Conservation (phyloP, 2,113 vertebrate species). For the Bufo gargarizans region DNA sequence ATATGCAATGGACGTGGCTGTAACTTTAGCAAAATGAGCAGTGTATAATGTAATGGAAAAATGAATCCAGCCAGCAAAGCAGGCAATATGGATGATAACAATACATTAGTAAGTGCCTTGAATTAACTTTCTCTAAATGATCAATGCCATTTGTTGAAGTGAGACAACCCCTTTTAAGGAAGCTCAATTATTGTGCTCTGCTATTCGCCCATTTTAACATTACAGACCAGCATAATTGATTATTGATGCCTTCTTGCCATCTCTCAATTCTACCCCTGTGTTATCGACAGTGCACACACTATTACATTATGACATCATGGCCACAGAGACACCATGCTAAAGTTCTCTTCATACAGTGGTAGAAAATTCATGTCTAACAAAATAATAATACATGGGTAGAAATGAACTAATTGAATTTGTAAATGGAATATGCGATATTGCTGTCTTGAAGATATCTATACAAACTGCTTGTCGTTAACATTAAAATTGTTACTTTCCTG, state of each 20-base stretch:
- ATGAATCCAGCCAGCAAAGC: too few species aligned
- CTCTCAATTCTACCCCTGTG: not conserved
- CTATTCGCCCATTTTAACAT: not conserved
- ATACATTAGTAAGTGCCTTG: too few species aligned
- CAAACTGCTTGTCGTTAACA: slow-evolving; percentile 23
- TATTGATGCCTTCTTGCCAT: not conserved
- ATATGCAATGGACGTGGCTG: too few species aligned
- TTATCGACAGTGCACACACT: slow-evolving; percentile 26
- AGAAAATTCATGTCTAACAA: slow-evolving; percentile 25
- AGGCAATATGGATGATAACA: too few species aligned
- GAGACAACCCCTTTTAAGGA: not conserved
- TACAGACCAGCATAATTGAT: not conserved
- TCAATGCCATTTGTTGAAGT: too few species aligned
- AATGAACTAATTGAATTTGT: slow-evolving; percentile 22
- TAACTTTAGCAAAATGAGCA: too few species aligned
- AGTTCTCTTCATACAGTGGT: slow-evolving; percentile 14
- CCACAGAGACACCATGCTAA: slow-evolving; percentile 17
- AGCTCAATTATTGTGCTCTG: slow-evolving; percentile 13
- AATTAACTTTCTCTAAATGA: too few species aligned
- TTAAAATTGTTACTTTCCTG: slow-evolving; percentile 38
- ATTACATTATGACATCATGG: slow-evolving; percentile 8
- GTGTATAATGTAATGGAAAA: too few species aligned
- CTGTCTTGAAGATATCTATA: slow-evolving; percentile 37
- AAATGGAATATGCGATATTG: slow-evolving; percentile 53
- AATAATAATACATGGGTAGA: slow-evolving; percentile 22